Base-by-base conservation (phyloP, 37 sponge, comb jelly and placozoan species). In the Hexactinellida sp. region DNA sequence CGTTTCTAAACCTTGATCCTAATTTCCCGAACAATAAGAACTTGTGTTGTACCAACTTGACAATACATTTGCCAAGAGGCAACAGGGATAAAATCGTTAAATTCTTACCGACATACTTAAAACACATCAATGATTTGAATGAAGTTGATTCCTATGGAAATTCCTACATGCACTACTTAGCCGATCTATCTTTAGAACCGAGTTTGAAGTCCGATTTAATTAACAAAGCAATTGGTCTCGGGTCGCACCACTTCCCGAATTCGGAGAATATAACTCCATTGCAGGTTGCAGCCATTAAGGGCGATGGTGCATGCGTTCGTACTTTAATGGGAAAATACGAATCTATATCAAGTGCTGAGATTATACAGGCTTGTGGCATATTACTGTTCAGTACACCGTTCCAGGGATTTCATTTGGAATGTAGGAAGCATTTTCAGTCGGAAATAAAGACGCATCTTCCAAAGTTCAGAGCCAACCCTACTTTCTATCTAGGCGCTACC, bases 401-500 rank as follows among this genome's bases (percentile, higher is more conserved):
- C 13, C 76, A 63, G 3, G 76, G 76, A 25, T 63, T 63, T 23
- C 76, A 63, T 63, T 1, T n/a, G 3, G 1, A 7, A 23, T 63
- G 76, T 63, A 10, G 76, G 3, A 63, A 63, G 13, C 13, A 63
- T 23, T 63, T 63, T 63, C 76, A 63, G 34, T 7, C 3, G 76
- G 34, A 63, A 63, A 63, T 63, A 10, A 10, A 63, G 34, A 28
- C 3, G 3, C 76, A 63, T 63, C 34, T 63, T 7, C 76, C 76
- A 3, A n/a, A 10, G 30, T 63, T 63, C 76, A 10, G 76, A 63
- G 76, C 76, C 13, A 63, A 63, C 34, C 76, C 76, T 21, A 63
- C 76, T 32, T 63, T 63, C 76, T 63, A 63, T 63, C 76, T 63
- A 21, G 76, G 76, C 34, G 76, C 76, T 25, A 63, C 76, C 21